Evolutionary conservation across 2,888 invertebrate species (phyloP), one percentile per base, ranked within the genome.

Genomic region (Myopa tessellatipennis): DNA sequence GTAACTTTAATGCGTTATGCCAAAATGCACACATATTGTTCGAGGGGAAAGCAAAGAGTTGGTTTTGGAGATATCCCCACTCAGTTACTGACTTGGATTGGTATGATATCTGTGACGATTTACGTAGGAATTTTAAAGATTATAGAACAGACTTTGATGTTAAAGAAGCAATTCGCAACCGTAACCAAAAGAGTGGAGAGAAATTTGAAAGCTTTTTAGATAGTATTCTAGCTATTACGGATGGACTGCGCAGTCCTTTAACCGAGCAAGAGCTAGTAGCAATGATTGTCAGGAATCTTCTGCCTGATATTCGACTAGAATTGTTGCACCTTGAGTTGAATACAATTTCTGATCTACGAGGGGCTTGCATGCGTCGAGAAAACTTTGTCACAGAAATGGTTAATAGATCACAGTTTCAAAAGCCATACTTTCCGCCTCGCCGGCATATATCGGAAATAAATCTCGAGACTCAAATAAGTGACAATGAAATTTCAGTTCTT

Each of bases 1-100:
- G 26, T 26, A 26, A 26, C 26, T 26, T 26, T 26, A 26, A 26
- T 26, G 26, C 26, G 26, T 26, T 26, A 26, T 2, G 26, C 26
- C 26, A 26, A 26, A 26, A 26, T 26, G 26, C 26, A 26, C 26
- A 26, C 26, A 26, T 26, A 26, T 26, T 26, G 26, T 26, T 26
- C 2, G 26, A 26, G 26, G 26, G 71, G 3, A 79, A 79, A 58
- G 79, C 72, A 1, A 67, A 55, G 34, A 75, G 77, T 5, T 79
- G 77, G 77, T 79, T 76, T 58, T 79, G 79, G 79, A 65, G 72
- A 6, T 78, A 77, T 26, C 78, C 78, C 52, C 74, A 75, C 5
- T 61, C 78, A 2, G 68, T 78, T 2, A 16, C 52, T 4, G n/a
- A 18, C 8, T 61, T 78, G 14, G 65, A 50, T 10, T 79, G 78